Evolutionary conservation across 1,140 invertebrate genomes (phyloP).

Genomic region (Gonioctena quinquepunctata): DNA sequence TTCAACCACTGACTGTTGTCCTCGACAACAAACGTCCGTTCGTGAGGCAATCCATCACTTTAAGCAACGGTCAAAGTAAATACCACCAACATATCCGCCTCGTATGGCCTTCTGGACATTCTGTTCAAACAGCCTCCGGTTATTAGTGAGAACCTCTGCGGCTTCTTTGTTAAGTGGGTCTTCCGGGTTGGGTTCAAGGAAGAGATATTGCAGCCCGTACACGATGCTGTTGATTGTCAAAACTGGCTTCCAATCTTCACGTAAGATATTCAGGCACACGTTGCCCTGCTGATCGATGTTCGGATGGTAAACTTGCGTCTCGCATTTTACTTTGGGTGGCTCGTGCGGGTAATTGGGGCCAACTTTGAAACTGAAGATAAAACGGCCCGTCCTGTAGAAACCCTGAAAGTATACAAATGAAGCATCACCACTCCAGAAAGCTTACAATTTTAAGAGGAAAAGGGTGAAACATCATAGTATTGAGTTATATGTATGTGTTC

Average conservation of each 20-base stretch:
- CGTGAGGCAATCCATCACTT: constrained; percentile 75
- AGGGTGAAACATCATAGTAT: too few species aligned
- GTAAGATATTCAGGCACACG: constrained; percentile 91
- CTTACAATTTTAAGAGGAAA: too few species aligned
- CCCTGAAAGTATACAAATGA: too few species aligned
- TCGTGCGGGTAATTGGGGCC: constrained; percentile 96
- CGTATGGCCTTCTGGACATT: constrained; percentile 96
- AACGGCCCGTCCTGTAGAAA: constrained; percentile 91
- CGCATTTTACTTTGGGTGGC: constrained; percentile 94
- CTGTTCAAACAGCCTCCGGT: constrained; percentile 91
- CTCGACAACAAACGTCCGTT: not conserved
- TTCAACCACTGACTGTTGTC: not conserved
- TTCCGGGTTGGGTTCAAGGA: constrained; percentile 97
- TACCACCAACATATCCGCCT: constrained; percentile 89
- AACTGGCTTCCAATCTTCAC: constrained; percentile 99
- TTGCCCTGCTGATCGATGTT: constrained; percentile 96
- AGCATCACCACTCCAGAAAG: too few species aligned
- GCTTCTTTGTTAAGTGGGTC: constrained; percentile 99
- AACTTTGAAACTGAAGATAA: constrained; percentile 97
- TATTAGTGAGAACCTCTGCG: constrained; percentile 95
- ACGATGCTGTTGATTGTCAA: constrained; percentile 97
- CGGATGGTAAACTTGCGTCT: constrained; percentile 92
- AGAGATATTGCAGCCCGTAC: constrained; percentile 96
- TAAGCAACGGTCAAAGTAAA: constrained; percentile 93
- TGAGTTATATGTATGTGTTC: too few species aligned